phyloP scores from a whole-genome alignment of 2,888 invertebrate species.

The Gryllus longicercus region DNA sequence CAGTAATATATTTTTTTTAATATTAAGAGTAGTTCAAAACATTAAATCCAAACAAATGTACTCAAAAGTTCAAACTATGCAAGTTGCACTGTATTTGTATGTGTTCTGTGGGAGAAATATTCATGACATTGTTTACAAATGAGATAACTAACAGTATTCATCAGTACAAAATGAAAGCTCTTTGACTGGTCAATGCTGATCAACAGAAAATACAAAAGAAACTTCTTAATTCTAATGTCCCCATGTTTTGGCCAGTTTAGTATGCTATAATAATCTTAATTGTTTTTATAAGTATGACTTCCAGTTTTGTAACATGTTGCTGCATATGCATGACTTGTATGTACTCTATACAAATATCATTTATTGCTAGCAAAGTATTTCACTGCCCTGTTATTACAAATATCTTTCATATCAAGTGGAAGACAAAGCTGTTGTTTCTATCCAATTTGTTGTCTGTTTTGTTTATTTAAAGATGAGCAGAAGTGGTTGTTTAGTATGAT shows the following conservation, averaged over 20 bases:
- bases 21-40: no score
- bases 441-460: slow-evolving; percentile 9
- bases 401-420: not conserved
- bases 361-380: slow-evolving; percentile 2
- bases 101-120: no score
- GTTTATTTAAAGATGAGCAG: slow-evolving; percentile 11
- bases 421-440: not conserved
- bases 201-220: not conserved
- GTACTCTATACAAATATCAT: not conserved
- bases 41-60: no score
- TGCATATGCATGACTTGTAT: not conserved
- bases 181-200: not conserved
- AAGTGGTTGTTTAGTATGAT: not conserved
- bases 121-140: no score
- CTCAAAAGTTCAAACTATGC: no score
- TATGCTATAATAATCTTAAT: not conserved
- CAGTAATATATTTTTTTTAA: no score
- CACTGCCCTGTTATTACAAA: slow-evolving; percentile 11
- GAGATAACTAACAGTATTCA: not conserved
- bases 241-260: not conserved
- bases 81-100: no score
- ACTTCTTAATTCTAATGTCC: not conserved
- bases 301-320: not conserved
- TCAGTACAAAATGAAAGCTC: not conserved
- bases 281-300: not conserved